Percentiles rank a stretch among this genome's conserved stretches.
phyloP scores from a whole-genome alignment of 2,888 invertebrate genomes.

The Artemia sinica region DNA sequence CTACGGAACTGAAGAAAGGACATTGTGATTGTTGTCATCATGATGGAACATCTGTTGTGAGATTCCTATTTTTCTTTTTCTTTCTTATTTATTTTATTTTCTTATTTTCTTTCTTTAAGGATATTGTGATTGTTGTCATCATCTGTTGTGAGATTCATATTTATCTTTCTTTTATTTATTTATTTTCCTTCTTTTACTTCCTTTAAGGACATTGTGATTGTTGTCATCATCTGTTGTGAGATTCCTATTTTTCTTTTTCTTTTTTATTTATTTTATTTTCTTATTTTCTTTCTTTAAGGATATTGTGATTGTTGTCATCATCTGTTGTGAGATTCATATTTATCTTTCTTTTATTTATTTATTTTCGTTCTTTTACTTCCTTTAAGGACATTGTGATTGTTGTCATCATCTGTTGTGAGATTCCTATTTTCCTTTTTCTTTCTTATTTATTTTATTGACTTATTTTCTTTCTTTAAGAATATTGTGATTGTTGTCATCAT shows the following conservation, averaged over 20 bases:
- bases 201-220: neutral
- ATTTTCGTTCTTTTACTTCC: neutral
- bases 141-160: neutral
- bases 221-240: neutral
- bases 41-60: neutral
- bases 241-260: neutral
- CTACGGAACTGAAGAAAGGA: neutral
- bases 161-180: neutral
- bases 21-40: neutral
- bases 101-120: neutral
- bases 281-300: neutral
- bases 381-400: neutral
- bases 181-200: neutral
- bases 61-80: neutral
- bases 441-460: neutral
- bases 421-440: neutral
- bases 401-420: neutral
- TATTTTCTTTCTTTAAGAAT: neutral
- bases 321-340: neutral
- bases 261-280: neutral
- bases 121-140: neutral
- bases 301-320: neutral
- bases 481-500: neutral
- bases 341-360: neutral
- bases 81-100: neutral